Base-by-base conservation (phyloP, 35 echinoderm and acorn worm species). In the Lytechinus variegatus region DNA sequence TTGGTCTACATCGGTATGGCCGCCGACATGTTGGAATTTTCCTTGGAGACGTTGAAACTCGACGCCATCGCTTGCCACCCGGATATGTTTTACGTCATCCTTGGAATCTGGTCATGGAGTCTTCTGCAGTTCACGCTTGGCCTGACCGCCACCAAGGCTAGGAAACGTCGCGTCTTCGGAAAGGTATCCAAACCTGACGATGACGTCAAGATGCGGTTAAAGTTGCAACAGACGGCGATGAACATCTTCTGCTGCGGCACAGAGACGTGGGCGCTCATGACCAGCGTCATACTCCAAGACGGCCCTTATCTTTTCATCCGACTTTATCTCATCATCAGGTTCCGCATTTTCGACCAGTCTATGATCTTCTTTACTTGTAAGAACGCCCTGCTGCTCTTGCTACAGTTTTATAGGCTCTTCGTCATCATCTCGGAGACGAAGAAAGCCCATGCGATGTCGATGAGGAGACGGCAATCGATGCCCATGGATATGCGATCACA, bases 1-100 rank as follows among this genome's bases (percentile, higher is more conserved):
- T 94, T 99, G 94, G 98, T 99, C 4, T 99, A 97, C 86, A 97
- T 99, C 66, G 98, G 98, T 24, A 99, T 99, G 97, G 98, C 98
- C 12, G 97, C 98, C 4, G 98, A 99, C 95, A 99, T 99, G 97
- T 91, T 99, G 89, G 98, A 99, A 66, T 99, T 99, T 94, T 97
- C 98, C 1, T 94, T 95, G 10, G 98, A 99, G 92, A 97, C 97
- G 3, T 52, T 99, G 54, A 96, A 96, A 54, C 94, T 97, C 16
- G 95, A 95, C 14, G 61, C 95, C 55, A 97, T 97, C 10, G 97
- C 97, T 7, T 99, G 98, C 86, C 28, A 95, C 51, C 61, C 86
- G 51, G 87, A 28, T 16, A 96, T 99, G 71, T 97, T 96, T 52
- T 28, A 56, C 72, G 52, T 95, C 72, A 97, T 99, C 88, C 87